Evolutionary conservation across 2,113 vertebrate species (phyloP).

Genomic region (Phycodurus eques): DNA sequence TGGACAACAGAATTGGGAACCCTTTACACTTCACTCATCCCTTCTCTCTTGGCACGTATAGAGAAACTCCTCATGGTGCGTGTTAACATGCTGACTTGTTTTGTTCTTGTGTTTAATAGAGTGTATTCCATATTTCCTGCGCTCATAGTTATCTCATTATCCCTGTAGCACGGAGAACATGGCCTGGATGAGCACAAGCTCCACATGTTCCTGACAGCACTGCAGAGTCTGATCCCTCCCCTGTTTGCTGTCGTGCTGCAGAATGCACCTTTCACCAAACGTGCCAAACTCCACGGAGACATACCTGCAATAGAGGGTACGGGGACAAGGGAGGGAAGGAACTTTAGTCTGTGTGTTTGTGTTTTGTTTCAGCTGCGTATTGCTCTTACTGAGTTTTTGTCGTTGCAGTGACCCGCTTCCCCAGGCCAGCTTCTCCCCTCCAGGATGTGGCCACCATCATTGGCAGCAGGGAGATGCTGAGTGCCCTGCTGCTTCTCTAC

Average conservation of each 20-base stretch:
- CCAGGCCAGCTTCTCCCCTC: conserved; percentile 88
- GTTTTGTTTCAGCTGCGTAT: not conserved
- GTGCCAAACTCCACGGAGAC: conserved; percentile 87
- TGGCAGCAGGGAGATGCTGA: conserved; percentile 90
- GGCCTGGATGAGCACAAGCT: conserved; percentile 94
- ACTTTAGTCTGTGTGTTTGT: not conserved
- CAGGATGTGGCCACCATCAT: conserved; percentile 92
- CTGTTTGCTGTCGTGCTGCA: conserved; percentile 91
- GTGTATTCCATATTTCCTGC: not conserved
- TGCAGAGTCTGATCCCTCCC: conserved; percentile 93
- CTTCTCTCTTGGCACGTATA: conserved; percentile 89
- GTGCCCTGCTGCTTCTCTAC: conserved; percentile 85
- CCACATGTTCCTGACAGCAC: conserved; percentile 89
- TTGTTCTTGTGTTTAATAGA: not conserved
- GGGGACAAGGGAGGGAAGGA: not conserved
- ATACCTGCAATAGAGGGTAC: conserved; percentile 90
- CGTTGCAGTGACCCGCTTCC: conserved; percentile 89
- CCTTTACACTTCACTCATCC: conserved; percentile 88
- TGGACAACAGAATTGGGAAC: conserved; percentile 95
- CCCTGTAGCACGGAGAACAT: conserved; percentile 88
- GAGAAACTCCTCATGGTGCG: conserved; percentile 91
- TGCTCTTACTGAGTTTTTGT: conserved; percentile 5
- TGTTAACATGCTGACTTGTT: not conserved
- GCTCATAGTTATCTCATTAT: not conserved
- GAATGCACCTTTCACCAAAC: conserved; percentile 91